Percentiles rank a stretch among this genome's conserved stretches.
phyloP scores from a whole-genome alignment of 2,113 vertebrate species.

The Anguilla japonica region DNA sequence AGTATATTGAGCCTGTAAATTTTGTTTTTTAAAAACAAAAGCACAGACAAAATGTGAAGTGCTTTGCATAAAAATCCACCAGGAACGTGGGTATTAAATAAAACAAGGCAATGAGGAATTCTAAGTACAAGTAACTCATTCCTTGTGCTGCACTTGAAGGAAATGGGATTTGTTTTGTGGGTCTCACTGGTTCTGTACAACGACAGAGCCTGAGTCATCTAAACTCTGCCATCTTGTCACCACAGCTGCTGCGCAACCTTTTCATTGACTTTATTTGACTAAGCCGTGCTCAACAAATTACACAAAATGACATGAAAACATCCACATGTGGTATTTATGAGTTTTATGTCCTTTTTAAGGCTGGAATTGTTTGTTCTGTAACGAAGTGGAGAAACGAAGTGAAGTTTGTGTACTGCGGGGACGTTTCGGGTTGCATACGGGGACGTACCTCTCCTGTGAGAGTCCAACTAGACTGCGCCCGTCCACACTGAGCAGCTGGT shows the following conservation, averaged over 20 bases:
- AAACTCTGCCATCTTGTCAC: no score
- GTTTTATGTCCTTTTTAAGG: no score
- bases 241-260: no score
- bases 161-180: not conserved
- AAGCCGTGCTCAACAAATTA: not conserved
- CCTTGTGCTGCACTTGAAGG: not conserved
- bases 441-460: conserved; percentile 90
- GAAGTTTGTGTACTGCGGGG: not conserved
- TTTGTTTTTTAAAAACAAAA: not conserved
- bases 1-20: not conserved
- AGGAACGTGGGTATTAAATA: not conserved
- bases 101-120: not conserved
- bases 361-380: no score
- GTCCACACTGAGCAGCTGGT: conserved; percentile 94
- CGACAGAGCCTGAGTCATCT: not conserved
- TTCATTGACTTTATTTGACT: no score
- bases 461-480: conserved; percentile 93
- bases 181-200: not conserved
- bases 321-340: not conserved
- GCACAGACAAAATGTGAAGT: not conserved
- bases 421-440: no score
- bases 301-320: not conserved
- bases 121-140: not conserved
- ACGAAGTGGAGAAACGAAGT: not conserved
- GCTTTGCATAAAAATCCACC: not conserved